A percentile compares a stretch with the other conserved stretches of the same genome.
These are phyloP conservation scores for Macrobrachium rosenbergii DNA, from an alignment of 1,140 invertebrate genomes.

Conservation along the genomic window DNA sequence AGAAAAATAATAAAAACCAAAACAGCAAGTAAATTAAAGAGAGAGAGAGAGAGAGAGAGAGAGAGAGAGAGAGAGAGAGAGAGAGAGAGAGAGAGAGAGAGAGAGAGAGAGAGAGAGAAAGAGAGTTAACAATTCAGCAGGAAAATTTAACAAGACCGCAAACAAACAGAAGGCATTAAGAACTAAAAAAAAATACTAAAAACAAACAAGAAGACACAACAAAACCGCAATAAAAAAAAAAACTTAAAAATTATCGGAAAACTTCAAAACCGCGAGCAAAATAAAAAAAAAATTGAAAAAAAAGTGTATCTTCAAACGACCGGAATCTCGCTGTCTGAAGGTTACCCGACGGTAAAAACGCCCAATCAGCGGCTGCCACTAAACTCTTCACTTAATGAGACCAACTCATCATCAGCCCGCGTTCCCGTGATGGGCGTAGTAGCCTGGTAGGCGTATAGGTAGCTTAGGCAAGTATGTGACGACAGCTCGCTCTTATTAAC, in stretches of 20 bases:
- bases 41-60: conserved; percentile 24
- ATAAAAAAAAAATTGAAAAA: background rate
- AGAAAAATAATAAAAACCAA: background rate
- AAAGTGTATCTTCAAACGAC: background rate
- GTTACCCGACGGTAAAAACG: too few relatives aligned
- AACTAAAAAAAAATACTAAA: background rate
- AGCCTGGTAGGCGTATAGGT: too few relatives aligned
- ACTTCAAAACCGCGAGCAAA: background rate
- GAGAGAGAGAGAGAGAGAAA: conserved; percentile 24
- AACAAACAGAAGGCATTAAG: background rate
- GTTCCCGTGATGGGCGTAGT: too few relatives aligned
- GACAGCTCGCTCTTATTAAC: too few relatives aligned
- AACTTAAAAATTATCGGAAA: background rate
- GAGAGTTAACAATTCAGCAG: too few relatives aligned
- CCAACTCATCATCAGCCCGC: too few relatives aligned
- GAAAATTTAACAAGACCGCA: background rate
- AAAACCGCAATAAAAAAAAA: too few relatives aligned
- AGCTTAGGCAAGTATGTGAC: too few relatives aligned
- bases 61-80: conserved; percentile 20
- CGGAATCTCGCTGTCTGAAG: too few relatives aligned
- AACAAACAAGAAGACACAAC: background rate
- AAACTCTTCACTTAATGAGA: too few relatives aligned
- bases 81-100: conserved; percentile 23
- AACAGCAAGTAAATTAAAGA: background rate
- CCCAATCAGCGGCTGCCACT: too few relatives aligned